Conservation (phyloP, 2,888 invertebrate genomes). For the Peribatodes rhomboidaria region DNA sequence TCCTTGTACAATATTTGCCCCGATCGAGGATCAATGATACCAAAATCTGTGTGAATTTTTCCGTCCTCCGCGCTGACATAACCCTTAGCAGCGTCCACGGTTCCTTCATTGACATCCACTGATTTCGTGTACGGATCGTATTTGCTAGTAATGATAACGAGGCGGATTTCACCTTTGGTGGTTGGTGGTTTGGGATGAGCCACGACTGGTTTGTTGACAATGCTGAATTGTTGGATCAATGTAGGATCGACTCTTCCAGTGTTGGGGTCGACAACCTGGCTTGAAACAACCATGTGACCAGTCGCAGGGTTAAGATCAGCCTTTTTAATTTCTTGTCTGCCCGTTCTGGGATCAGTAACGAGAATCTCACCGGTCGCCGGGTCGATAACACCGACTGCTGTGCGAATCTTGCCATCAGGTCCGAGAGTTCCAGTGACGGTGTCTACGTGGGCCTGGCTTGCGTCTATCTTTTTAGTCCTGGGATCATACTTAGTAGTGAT, state of each 20-base stretch:
- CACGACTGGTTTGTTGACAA: constrained; percentile 78
- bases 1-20: constrained; percentile 87
- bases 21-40: constrained; percentile 87
- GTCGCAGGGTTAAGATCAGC: constrained; percentile 84
- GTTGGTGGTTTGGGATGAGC: constrained; percentile 72
- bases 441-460: constrained; percentile 75
- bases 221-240: constrained; percentile 81
- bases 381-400: constrained; percentile 89
- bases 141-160: constrained; percentile 82
- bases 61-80: constrained; percentile 83
- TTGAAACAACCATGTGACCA: constrained; percentile 85
- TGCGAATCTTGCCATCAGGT: constrained; percentile 81
- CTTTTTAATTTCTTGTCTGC: constrained; percentile 86
- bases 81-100: constrained; percentile 85
- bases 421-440: constrained; percentile 88
- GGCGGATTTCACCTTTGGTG: constrained; percentile 75
- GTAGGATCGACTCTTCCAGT: constrained; percentile 88
- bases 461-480: constrained; percentile 79
- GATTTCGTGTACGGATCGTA: constrained; percentile 87
- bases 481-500: constrained; percentile 88
- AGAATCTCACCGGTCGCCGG: constrained; percentile 86
- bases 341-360: constrained; percentile 77
- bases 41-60: constrained; percentile 87
- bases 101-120: constrained; percentile 84
- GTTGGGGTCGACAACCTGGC: constrained; percentile 85